Base-by-base conservation (phyloP, 64 coral and sea anemone genomes). In the Catalaphyllia jardinei region DNA sequence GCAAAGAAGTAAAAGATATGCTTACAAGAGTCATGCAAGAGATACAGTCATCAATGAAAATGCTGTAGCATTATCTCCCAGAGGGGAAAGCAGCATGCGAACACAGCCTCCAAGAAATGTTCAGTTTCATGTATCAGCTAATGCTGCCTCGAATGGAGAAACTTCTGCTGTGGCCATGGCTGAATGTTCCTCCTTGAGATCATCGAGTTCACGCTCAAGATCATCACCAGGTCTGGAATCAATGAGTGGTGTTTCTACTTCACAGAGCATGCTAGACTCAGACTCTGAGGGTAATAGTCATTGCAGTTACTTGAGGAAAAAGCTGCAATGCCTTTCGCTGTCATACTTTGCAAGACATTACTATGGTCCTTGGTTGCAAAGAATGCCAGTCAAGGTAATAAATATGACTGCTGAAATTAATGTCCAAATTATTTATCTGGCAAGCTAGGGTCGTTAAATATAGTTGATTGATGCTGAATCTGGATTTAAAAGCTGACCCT, bases 291-390 rank as follows among this genome's bases (percentile, higher is more conserved):
- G 60, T 19, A 74, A 22, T 5, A 89, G 79, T 50, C 59, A 52
- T 19, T 96, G 94, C 87, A 88, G 33, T 15, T 51, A 16, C 52
- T 51, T 95, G 2, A 83, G 76, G 51, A 30, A 63, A 7, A 96
- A 92, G 52, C 60, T 97, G 10, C 39, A 59, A 9, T 67, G 38
- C 5, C 90, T 90, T 16, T 97, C 95, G 4, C 25, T 97, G 22
- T 76, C 87, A 0, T 77, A 69, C 88, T 82, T 97, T 75, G 95
- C 95, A 24, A 91, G 81, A 46, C 38, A 87, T 28, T 85, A 97
- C 24, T 97, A 97, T 87, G 94, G 90, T 17, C 97, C 97, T 1
- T 95, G 88, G 71, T 52, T 99, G 38, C 94, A 95, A 79, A 95
- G 80, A 62, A 82, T 87, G 73, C 86, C 91, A 22, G 89, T 89